Conservation (phyloP, 1,140 invertebrate species). For the Trichonephila clavata region DNA sequence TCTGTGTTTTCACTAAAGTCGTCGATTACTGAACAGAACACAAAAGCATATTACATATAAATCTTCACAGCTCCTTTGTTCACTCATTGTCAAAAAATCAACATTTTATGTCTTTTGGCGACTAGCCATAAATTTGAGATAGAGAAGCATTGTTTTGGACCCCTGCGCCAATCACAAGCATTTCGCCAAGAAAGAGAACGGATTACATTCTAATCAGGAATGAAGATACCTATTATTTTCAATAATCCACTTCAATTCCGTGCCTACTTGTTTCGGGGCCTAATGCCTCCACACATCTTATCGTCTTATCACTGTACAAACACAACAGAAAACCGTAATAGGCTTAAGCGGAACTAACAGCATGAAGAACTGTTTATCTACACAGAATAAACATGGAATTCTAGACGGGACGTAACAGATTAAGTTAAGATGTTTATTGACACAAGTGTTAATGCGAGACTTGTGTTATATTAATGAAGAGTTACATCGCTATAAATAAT, state of each 20-base stretch:
- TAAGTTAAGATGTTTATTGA: conserved; percentile 10
- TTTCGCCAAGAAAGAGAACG: not conserved
- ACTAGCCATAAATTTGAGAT: not conserved
- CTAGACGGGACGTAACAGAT: not conserved
- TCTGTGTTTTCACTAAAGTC: too few relatives aligned
- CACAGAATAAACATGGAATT: not conserved
- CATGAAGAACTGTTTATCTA: not conserved
- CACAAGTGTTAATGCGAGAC: not conserved
- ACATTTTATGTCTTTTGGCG: not conserved
- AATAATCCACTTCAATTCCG: not conserved
- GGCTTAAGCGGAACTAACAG: not conserved
- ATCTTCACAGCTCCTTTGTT: not conserved
- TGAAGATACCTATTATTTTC: not conserved
- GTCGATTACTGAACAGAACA: not conserved
- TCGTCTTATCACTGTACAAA: not conserved
- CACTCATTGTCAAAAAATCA: not conserved
- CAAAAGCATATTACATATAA: not conserved
- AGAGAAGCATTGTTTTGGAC: not conserved
- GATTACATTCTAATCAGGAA: not conserved
- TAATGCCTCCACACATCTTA: not conserved
- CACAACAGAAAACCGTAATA: not conserved
- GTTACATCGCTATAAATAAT: not conserved
- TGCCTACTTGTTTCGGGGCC: not conserved
- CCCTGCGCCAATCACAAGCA: not conserved
- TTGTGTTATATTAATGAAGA: not conserved